Evolutionary conservation across 1,140 invertebrate species (phyloP), one percentile per base, ranked within the genome.

Genomic region (Oncopodura yosiiana): DNA sequence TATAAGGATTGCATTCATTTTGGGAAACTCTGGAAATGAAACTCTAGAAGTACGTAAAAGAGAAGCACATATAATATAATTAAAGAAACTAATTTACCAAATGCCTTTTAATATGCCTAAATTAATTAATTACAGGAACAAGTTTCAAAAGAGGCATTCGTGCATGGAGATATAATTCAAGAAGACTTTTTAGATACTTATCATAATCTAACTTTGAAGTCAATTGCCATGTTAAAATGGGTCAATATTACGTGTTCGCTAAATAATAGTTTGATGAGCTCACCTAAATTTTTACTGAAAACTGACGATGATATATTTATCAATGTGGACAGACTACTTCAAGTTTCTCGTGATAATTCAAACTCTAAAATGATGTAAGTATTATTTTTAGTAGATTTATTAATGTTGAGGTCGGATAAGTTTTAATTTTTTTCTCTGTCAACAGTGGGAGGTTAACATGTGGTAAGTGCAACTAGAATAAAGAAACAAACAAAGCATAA

Each of bases 121-220:
- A 34, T 34, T 34, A 9, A 51, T 50, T 65, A 61, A 54, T 68
- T 76, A 4, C 73, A 81, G 72, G 71, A 67, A 58, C 72, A 69
- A 48, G 77, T 82, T 24, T 69, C 69, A 2, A 74, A 77, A 29
- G 82, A 84, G 65, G 77, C 71, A 39, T 68, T 77, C 3, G 70
- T 71, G 24, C 81, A 81, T 62, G 78, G 81, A 24, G 91, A 96
- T 69, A 81, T 96, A n/a, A 82, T 96, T 34, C 86, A 93, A 71
- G 88, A 91, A 69, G 79, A 80, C 48, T 94, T 93, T 67, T 66
- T 84, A 11, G 92, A 96, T 69, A 82, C 83, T 1, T 95, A 95
- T 69, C 86, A 89, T 68, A 95, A 96, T 77, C 73, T 95, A 44
- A 94, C 90, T 0, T 69, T 94, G 6, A 95, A 95, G 68, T 86